Conservation (phyloP, 2,888 invertebrate species). For the Harmothoe impar region DNA sequence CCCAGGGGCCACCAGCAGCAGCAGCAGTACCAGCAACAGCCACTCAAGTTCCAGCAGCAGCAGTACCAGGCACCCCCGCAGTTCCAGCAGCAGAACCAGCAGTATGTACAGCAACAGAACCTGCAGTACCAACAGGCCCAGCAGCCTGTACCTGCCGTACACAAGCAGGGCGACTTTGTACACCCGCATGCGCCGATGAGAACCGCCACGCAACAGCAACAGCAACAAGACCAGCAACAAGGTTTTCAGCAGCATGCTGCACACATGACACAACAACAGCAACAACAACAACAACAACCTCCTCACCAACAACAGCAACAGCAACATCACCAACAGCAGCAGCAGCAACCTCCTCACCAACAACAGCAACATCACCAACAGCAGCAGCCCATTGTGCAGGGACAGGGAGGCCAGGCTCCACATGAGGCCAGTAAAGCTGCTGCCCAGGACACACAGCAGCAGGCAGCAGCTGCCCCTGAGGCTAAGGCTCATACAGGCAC, state of each 20-base stretch:
- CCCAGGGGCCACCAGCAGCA: background rate
- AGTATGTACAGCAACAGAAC: slow-evolving; percentile 63
- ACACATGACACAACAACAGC: slow-evolving; percentile 61
- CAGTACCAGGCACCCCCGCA: slow-evolving; percentile 64
- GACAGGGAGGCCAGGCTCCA: background rate
- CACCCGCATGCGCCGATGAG: slow-evolving; percentile 58
- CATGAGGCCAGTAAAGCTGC: background rate
- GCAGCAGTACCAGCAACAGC: slow-evolving; percentile 41
- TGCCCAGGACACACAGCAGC: slow-evolving; percentile 4
- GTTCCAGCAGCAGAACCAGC: slow-evolving; percentile 64
- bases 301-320: slow-evolving; percentile 63
- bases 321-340: slow-evolving; percentile 51
- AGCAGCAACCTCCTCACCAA: slow-evolving; percentile 64
- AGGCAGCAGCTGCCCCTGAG: background rate
- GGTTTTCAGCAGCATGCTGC: slow-evolving; percentile 64
- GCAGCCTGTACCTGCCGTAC: slow-evolving; percentile 53
- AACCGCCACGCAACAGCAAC: slow-evolving; percentile 55
- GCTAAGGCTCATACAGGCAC: background rate
- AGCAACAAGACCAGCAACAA: slow-evolving; percentile 40
- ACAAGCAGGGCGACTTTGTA: slow-evolving; percentile 53
- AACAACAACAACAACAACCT: slow-evolving; percentile 60
- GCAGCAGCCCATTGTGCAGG: slow-evolving; percentile 47
- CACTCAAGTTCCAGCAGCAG: slow-evolving; percentile 56
- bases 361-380: slow-evolving; percentile 60
- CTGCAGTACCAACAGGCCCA: slow-evolving; percentile 60